A percentile compares a stretch with the other conserved stretches of the same genome.
Evolutionary conservation across 2,888 invertebrate species (phyloP).

Genomic region (Keiferia lycopersicella): DNA sequence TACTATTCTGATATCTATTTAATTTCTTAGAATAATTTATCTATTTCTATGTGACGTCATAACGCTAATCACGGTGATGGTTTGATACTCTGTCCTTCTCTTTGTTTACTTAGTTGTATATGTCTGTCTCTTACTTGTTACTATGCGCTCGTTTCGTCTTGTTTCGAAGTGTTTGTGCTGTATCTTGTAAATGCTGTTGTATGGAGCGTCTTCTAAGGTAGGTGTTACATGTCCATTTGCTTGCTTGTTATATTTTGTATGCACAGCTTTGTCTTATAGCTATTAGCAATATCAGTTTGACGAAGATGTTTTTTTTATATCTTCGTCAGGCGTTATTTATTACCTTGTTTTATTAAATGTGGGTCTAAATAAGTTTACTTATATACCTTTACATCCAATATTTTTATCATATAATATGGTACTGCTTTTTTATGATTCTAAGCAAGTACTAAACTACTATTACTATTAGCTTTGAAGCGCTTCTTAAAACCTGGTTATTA

Average conservation of each 20-base stretch:
- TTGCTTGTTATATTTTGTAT: slow-evolving; percentile 40
- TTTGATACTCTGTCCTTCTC: slow-evolving; percentile 69
- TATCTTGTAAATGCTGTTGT: slow-evolving; percentile 51
- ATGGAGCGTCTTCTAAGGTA: slow-evolving; percentile 56
- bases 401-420: not conserved
- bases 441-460: not conserved
- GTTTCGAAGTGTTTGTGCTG: slow-evolving; percentile 39
- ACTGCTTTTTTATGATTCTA: not conserved
- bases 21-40: slow-evolving; percentile 23
- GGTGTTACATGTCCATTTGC: slow-evolving; percentile 57
- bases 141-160: slow-evolving; percentile 35
- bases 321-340: slow-evolving; percentile 19
- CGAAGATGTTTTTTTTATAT: not conserved
- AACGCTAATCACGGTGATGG: slow-evolving; percentile 74
- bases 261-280: slow-evolving; percentile 50
- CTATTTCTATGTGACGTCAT: slow-evolving; percentile 39
- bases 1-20: slow-evolving; percentile 30
- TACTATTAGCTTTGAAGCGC: not conserved
- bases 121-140: slow-evolving; percentile 31
- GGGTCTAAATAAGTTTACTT: not conserved
- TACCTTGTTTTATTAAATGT: slow-evolving; percentile 17
- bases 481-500: not conserved
- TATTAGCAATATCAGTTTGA: slow-evolving; percentile 31
- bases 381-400: not conserved
- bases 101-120: slow-evolving; percentile 42